These are phyloP conservation scores for Macrophya alboannulata DNA, from an alignment of 2,888 invertebrate genomes.

Conservation along the genomic window DNA sequence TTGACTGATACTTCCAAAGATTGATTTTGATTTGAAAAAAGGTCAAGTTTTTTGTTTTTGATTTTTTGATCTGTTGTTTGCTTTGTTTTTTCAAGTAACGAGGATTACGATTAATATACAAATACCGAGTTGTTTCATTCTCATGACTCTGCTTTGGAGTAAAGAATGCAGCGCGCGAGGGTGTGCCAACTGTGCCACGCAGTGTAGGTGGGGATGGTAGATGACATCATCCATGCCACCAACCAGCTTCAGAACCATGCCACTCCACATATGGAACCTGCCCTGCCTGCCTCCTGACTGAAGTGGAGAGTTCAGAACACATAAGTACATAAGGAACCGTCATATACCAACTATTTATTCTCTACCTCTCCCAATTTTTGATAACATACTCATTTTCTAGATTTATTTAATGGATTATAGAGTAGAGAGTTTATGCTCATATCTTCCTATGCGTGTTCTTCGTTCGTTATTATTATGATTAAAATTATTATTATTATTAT, in stretches of 20 bases:
- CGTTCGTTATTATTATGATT: conserved; percentile 66
- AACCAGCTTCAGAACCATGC: conserved; percentile 79
- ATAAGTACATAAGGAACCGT: conserved; percentile 79
- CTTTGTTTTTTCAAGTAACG: conserved; percentile 76
- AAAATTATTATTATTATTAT: conserved; percentile 51
- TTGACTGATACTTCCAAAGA: conserved; percentile 42
- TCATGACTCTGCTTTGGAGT: conserved; percentile 80
- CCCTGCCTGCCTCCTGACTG: conserved; percentile 80
- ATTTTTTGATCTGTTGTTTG: conserved; percentile 58
- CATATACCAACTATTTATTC: conserved; percentile 74
- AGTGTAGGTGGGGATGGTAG: conserved; percentile 79
- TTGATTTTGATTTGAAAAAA: conserved; percentile 37
- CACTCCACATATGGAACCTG: conserved; percentile 79
- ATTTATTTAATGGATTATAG: conserved; percentile 57
- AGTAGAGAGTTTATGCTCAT: conserved; percentile 66
- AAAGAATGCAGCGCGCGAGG: conserved; percentile 80
- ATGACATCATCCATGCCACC: conserved; percentile 80
- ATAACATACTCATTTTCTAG: conserved; percentile 65
- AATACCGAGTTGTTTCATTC: conserved; percentile 80
- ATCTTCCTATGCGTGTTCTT: conserved; percentile 74
- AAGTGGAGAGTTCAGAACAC: conserved; percentile 80
- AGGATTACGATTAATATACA: conserved; percentile 80
- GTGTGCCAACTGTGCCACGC: conserved; percentile 80
- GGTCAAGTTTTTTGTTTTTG: conserved; percentile 33
- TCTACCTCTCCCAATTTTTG: conserved; percentile 72